A percentile compares a stretch with the other conserved stretches of the same genome.
Evolutionary conservation across 2,888 invertebrate genomes (phyloP).

Genomic region (Acanthopleura granulata): DNA sequence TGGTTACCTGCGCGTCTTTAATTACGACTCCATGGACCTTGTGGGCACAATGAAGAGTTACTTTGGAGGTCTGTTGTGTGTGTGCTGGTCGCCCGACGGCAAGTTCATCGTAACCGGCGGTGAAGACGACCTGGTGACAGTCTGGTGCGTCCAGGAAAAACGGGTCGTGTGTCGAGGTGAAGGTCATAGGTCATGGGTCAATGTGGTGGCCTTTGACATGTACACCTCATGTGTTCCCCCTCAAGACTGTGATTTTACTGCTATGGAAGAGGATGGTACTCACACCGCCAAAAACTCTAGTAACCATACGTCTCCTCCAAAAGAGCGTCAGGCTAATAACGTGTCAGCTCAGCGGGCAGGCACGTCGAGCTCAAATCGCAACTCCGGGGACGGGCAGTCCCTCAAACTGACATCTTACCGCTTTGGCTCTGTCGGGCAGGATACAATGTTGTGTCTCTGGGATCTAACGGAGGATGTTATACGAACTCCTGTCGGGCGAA

Average conservation of each 20-base stretch:
- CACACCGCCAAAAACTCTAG: constrained; percentile 9
- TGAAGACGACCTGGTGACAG: constrained; percentile 97
- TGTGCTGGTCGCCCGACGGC: constrained; percentile 98
- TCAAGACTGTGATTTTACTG: constrained; percentile 71
- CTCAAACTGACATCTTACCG: constrained; percentile 77
- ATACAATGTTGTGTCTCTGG: constrained; percentile 98
- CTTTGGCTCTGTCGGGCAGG: constrained; percentile 95
- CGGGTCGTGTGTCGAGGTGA: constrained; percentile 97
- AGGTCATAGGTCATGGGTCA: constrained; percentile 98
- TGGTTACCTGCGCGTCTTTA: constrained; percentile 94
- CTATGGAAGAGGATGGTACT: constrained; percentile 60
- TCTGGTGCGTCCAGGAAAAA: constrained; percentile 94
- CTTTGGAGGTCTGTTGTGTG: constrained; percentile 97
- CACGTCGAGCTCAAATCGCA: constrained; percentile 33
- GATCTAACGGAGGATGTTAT: constrained; percentile 97
- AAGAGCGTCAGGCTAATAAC: neutral
- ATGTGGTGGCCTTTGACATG: constrained; percentile 87
- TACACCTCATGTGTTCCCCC: constrained; percentile 75
- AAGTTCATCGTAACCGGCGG: constrained; percentile 93
- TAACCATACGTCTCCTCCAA: neutral
- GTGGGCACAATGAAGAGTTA: constrained; percentile 92
- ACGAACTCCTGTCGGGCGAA: constrained; percentile 76
- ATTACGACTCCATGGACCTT: constrained; percentile 97
- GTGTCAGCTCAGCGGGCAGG: constrained; percentile 23
- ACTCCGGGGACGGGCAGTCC: constrained; percentile 39